Conservation (phyloP, 2,113 vertebrate genomes). For the Clinocottus analis region DNA sequence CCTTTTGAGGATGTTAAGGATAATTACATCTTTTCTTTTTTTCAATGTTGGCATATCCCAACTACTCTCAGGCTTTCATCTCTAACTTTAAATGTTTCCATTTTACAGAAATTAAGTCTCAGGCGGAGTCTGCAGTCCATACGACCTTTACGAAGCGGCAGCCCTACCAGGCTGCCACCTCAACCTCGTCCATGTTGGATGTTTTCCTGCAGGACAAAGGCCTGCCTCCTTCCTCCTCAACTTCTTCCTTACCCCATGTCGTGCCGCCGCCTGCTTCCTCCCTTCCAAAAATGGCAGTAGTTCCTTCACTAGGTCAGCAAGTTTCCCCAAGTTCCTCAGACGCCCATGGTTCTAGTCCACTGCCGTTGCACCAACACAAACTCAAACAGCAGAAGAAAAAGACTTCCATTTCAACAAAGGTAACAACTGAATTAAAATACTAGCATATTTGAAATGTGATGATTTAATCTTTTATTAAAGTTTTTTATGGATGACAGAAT, state of each 20-base stretch:
- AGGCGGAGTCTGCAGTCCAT: conserved; percentile 87
- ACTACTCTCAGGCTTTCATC: not conserved
- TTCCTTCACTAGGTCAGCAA: conserved; percentile 82
- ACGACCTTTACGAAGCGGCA: conserved; percentile 93
- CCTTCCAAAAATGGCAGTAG: conserved; percentile 86
- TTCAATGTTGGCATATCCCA: not conserved
- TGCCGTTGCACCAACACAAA: conserved; percentile 96
- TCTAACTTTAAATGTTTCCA: not conserved
- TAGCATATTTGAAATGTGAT: not conserved
- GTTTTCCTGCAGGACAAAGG: conserved; percentile 95
- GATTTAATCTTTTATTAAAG: not conserved
- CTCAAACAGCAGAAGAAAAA: conserved; percentile 97
- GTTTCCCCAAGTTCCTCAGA: conserved; percentile 94
- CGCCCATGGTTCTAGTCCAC: conserved; percentile 89
- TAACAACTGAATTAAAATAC: conserved; percentile 48
- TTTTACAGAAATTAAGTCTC: conserved; percentile 89
- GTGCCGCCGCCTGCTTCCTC: conserved; percentile 81
- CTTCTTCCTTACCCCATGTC: conserved; percentile 76
- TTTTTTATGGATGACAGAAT: not conserved
- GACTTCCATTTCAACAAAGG: conserved; percentile 93
- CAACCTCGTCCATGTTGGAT: conserved; percentile 92
- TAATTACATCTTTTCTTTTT: not conserved
- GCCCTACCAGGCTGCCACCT: conserved; percentile 86
- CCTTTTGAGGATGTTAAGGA: not conserved
- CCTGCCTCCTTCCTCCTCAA: conserved; percentile 71